Evolutionary conservation across 2,888 invertebrate genomes (phyloP), one percentile per base, ranked within the genome.

Genomic region (Arrhopalites spinosus): DNA sequence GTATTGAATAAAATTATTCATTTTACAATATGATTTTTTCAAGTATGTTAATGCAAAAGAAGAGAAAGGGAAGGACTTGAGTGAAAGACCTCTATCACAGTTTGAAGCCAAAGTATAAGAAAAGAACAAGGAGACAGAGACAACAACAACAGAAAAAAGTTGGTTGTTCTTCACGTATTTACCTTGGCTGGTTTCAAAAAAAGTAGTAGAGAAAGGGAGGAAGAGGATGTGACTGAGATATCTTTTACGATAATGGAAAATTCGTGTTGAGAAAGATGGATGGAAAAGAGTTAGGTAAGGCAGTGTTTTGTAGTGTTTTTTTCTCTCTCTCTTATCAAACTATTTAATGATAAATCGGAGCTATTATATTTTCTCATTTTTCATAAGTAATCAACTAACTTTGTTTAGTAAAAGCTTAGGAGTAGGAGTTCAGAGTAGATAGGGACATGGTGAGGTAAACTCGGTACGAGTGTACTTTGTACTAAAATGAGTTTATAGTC

Each of bases 201-300:
- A n/a, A 47, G n/a, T 17, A 47, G n/a, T 47, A 47, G 7, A 47
- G 47, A 7, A 47, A 47, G n/a, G 47, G 36, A 36, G 36, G 36
- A 36, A 36, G 36, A 36, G 36, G 15, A 50, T 50, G 50, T 50
- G 50, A 50, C 50, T 50, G n/a, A 50, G 17, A 50, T 13, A 17
- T 13, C 11, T 15, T 61, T 61, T 23, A 29, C 15, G 71, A 59
- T 72, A 72, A 72, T 72, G 72, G 72, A 72, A 63, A 72, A 61
- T 63, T 64, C 72, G 29, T 72, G 72, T 72, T 47, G 45, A 13
- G 27, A 45, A 56, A 72, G 29, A 50, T 71, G 56, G 59, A 71
- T 71, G 59, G 70, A n/a, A 56, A 56, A 53, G 20, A 70, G 23
- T 3, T n/a, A 68, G 20, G 59, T 11, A 11, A 13, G 25, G 59